Conservation (phyloP, 2,113 vertebrate genomes). For the Salvelinus alpinus region DNA sequence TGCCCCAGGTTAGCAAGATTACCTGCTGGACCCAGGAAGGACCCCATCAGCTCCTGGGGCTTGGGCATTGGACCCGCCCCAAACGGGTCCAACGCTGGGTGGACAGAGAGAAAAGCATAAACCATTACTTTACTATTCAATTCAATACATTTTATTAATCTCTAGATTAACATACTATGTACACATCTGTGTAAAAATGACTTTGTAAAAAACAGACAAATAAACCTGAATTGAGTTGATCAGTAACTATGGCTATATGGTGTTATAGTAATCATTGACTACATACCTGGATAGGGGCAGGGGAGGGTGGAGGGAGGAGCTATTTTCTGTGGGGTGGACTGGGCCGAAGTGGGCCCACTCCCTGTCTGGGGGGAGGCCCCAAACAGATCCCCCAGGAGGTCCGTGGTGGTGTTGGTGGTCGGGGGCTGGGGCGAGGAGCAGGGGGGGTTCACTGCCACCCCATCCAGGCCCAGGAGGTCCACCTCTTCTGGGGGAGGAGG, state of each 20-base stretch:
- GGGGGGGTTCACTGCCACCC: constrained; percentile 72
- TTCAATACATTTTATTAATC: neutral
- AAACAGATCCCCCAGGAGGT: constrained; percentile 91
- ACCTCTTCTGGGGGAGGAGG: constrained; percentile 80
- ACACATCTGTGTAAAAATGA: neutral
- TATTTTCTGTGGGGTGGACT: constrained; percentile 88
- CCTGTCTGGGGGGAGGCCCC: constrained; percentile 74
- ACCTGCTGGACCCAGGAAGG: constrained; percentile 80
- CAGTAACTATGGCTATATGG: constrained; percentile 33
- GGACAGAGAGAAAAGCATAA: neutral
- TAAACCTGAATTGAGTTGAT: neutral
- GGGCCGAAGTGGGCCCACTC: constrained; percentile 79
- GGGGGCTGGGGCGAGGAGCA: constrained; percentile 72
- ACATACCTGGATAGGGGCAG: constrained; percentile 78
- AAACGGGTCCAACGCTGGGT: constrained; percentile 86
- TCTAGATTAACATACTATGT: neutral
- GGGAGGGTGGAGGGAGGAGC: constrained; percentile 79
- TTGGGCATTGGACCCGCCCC: constrained; percentile 83
- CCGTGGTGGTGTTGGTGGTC: constrained; percentile 83
- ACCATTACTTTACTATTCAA: neutral
- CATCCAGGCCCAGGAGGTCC: constrained; percentile 90
- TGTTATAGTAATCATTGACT: constrained; percentile 13
- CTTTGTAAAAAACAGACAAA: neutral
- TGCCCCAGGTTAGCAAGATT: constrained; percentile 70
- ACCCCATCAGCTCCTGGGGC: constrained; percentile 87